Evolutionary conservation across 2,888 invertebrate species (phyloP).

Genomic region (Hedya salicella): DNA sequence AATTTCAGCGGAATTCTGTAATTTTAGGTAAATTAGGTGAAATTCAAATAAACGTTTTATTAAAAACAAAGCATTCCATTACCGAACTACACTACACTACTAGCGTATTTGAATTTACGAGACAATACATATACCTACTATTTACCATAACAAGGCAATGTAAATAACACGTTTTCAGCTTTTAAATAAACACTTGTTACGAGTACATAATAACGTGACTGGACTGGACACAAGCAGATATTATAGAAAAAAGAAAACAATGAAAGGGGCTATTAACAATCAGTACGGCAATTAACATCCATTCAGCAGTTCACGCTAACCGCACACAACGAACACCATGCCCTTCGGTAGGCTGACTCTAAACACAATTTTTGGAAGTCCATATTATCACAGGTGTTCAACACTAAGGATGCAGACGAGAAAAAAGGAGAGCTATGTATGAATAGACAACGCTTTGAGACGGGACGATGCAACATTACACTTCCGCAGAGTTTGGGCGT

Average conservation of each 20-base stretch:
- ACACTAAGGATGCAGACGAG: constrained; percentile 13
- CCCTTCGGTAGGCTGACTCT: constrained; percentile 28
- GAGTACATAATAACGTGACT: constrained; percentile 10
- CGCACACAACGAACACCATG: constrained; percentile 28
- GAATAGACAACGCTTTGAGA: constrained; percentile 24
- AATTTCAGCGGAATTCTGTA: constrained; percentile 56
- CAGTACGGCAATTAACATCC: constrained; percentile 33
- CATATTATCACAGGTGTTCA: constrained; percentile 37
- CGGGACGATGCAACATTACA: constrained; percentile 11
- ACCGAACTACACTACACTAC: background rate
- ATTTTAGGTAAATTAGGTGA: constrained; percentile 40
- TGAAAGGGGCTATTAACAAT: constrained; percentile 36
- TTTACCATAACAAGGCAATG: background rate
- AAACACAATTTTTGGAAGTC: constrained; percentile 3
- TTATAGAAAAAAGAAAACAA: constrained; percentile 29
- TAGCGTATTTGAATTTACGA: background rate
- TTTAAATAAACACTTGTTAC: constrained; percentile 13
- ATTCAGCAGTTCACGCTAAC: constrained; percentile 37
- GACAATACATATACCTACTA: background rate
- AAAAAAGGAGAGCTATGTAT: constrained; percentile 16
- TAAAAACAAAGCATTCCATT: background rate
- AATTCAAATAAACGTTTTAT: constrained; percentile 25
- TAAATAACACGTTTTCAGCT: background rate
- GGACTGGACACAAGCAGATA: constrained; percentile 11
- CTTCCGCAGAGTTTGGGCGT: constrained; percentile 8